Evolutionary conservation across 1,140 invertebrate genomes (phyloP), one percentile per base, ranked within the genome.

Genomic region (Holotrichia oblita): DNA sequence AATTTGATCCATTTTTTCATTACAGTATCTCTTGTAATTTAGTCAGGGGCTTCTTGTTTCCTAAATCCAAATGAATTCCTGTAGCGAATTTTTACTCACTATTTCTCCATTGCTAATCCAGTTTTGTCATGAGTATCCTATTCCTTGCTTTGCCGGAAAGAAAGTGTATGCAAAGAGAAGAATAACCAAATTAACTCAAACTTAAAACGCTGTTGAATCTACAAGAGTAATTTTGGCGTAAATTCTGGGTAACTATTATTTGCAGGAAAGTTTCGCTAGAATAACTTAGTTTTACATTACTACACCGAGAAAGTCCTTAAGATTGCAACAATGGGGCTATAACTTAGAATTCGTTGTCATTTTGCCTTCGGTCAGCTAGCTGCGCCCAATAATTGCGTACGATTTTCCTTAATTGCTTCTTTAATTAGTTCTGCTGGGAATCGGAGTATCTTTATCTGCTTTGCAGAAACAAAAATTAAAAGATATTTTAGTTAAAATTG

Each of bases 271-370:
- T 55, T 55, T n/a, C 48, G 0, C 17, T n/a, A 17, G 48, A 55
- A 55, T 55, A 55, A 6, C 48, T 17, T 17, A n/a, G 48, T 55
- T 55, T n/a, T 55, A n/a, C 48, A 55, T 55, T 55, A 55, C 14
- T 17, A 55, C 48, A n/a, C 9, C 14, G 17, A 55, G 48, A 55
- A 55, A 14, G 48, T 55, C 14, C 3, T 55, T 14, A 55, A 9
- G 48, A 55, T 17, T 55, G 48, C 48, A 55, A 55, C 48, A 55
- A 17, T 55, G 14, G 48, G 14, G 14, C 4, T 17, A 17, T 55
- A 55, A 55, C 48, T 55, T 55, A 55, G 48, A 55, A 55, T 55
- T 55, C 48, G 48, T 55, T 17, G 48, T 55, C 48, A 55, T n/a
- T 55, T 55, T 17, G 17, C 3, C 48, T 55, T 55, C 48, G 48